A percentile compares a stretch with the other conserved stretches of the same genome.
phyloP scores from a whole-genome alignment of 2,888 invertebrate species.

The Epinotia demarniana region DNA sequence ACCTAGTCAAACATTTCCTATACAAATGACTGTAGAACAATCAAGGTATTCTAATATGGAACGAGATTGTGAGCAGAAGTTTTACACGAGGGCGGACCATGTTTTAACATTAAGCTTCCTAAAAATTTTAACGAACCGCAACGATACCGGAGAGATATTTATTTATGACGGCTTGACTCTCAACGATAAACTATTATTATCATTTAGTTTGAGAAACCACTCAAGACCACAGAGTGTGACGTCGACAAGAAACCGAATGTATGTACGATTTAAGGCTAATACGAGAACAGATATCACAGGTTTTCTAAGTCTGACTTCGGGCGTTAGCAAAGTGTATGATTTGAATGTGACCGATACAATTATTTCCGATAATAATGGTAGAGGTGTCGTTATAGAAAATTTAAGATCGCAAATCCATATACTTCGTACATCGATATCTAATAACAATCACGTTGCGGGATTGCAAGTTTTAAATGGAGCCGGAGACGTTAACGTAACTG shows the following conservation, averaged over 20 bases:
- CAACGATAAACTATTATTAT: conserved; percentile 88
- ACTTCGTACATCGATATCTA: conserved; percentile 91
- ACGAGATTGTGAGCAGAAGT: conserved; percentile 91
- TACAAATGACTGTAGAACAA: conserved; percentile 92
- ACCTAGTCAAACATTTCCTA: conserved; percentile 94
- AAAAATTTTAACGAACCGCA: conserved; percentile 90
- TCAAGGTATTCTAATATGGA: conserved; percentile 88
- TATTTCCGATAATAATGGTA: conserved; percentile 95
- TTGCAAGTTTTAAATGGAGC: conserved; percentile 95
- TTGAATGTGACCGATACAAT: conserved; percentile 93
- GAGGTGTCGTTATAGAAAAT: conserved; percentile 97
- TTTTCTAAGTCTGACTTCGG: conserved; percentile 91
- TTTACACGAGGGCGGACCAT: conserved; percentile 91
- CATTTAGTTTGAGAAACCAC: conserved; percentile 91
- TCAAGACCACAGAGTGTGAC: conserved; percentile 96
- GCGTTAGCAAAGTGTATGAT: conserved; percentile 91
- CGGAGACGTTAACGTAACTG: conserved; percentile 97
- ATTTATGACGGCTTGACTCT: conserved; percentile 91
- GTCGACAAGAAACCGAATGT: conserved; percentile 91
- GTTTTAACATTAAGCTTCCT: conserved; percentile 94
- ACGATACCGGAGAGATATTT: conserved; percentile 89
- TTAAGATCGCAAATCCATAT: conserved; percentile 95
- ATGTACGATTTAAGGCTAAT: conserved; percentile 90
- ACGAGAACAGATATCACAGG: conserved; percentile 89
- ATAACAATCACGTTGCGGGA: conserved; percentile 96